Evolutionary conservation across 2,113 vertebrate species (phyloP).

Genomic region (Equus quagga): DNA sequence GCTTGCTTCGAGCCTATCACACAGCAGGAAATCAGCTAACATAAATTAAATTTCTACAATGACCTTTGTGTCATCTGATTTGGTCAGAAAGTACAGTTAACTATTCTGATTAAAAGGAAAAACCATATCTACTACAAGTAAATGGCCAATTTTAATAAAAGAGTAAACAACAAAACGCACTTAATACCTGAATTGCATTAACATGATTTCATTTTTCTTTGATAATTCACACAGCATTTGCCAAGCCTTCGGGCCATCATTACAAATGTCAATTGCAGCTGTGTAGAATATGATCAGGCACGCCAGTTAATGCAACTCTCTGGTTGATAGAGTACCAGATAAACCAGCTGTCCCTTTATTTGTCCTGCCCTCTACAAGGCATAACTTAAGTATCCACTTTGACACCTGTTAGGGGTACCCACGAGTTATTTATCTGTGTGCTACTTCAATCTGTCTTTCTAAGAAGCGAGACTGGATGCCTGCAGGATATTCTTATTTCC

Average conservation of each 20-base stretch:
- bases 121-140: not conserved
- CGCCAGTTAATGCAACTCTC: not conserved
- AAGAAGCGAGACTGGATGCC: constrained; percentile 61
- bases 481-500: not conserved
- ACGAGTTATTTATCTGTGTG: not conserved
- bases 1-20: not conserved
- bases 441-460: not conserved
- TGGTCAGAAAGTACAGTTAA: not conserved
- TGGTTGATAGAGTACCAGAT: not conserved
- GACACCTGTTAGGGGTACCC: not conserved
- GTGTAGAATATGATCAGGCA: not conserved
- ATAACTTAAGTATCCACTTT: not conserved
- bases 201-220: constrained; percentile 43
- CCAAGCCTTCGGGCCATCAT: not conserved
- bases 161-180: not conserved
- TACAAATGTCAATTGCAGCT: not conserved
- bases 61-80: not conserved
- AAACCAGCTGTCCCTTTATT: constrained; percentile 30
- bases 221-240: constrained; percentile 21
- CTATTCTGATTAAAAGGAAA: constrained; percentile 23
- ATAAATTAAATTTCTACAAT: constrained; percentile 10
- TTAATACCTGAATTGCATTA: not conserved
- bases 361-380: not conserved
- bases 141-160: not conserved
- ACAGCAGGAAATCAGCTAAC: not conserved